Evolutionary conservation across 1,140 invertebrate species (phyloP).

Genomic region (Tribolium madens): DNA sequence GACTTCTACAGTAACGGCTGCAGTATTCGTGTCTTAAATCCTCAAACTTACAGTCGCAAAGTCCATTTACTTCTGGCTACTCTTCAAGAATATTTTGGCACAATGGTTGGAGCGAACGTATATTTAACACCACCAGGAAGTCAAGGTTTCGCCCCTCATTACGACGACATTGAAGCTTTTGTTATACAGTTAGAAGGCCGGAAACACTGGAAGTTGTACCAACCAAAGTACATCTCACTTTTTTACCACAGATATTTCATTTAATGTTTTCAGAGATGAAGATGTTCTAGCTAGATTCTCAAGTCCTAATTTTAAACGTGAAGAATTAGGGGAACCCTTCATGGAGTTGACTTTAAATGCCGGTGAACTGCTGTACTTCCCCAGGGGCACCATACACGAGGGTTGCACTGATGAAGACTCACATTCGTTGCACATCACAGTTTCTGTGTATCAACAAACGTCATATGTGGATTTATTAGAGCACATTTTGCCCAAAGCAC

Average conservation of each 20-base stretch:
- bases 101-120: slow-evolving; percentile 93
- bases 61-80: slow-evolving; percentile 76
- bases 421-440: slow-evolving; percentile 93
- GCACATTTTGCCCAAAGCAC: slow-evolving; percentile 80
- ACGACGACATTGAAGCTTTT: slow-evolving; percentile 99
- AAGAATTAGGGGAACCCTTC: slow-evolving; percentile 84
- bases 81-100: slow-evolving; percentile 94
- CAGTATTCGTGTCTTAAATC: slow-evolving; percentile 93
- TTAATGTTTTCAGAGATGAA: slow-evolving; percentile 55
- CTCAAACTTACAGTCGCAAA: slow-evolving; percentile 85
- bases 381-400: slow-evolving; percentile 94
- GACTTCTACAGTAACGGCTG: slow-evolving; percentile 92
- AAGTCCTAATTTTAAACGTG: slow-evolving; percentile 83
- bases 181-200: slow-evolving; percentile 95
- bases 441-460: slow-evolving; percentile 93
- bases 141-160: slow-evolving; percentile 98
- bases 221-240: slow-evolving; percentile 77
- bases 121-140: slow-evolving; percentile 96
- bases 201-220: slow-evolving; percentile 94
- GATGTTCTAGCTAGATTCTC: slow-evolving; percentile 85
- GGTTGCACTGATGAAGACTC: slow-evolving; percentile 78
- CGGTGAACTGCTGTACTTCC: slow-evolving; percentile 94
- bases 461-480: slow-evolving; percentile 90
- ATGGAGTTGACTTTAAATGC: slow-evolving; percentile 84
- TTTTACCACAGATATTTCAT: too few species aligned